Base-by-base conservation (phyloP, 2,888 invertebrate species). In the Sminthurinus aureus region DNA sequence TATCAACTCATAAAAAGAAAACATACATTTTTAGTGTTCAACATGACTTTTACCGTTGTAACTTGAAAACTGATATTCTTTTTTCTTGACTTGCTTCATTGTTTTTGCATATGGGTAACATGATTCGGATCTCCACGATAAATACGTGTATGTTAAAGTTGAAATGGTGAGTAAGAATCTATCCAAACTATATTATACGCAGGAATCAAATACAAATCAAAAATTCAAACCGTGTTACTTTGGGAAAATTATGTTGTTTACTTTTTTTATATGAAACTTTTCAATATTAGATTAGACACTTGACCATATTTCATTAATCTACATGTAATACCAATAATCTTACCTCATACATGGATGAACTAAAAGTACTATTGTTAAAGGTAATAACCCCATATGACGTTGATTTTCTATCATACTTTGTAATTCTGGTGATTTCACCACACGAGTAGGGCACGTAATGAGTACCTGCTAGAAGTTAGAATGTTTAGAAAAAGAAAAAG, bases 361-460 rank as follows among this genome's bases (percentile, higher is more conserved):
- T 0, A 84, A n/a, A 13, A 86, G 78, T 18, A 87, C 85, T 18
- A 85, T n/a, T 0, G 81, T 9, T 66, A 86, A 83, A 15, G 87
- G 86, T 20, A 87, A 0, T 13, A 87, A 51, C 20, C 87, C 87
- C 85, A 87, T 85, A 67, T 87, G 87, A 11, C 87, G n/a, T 75
- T 87, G 87, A 15, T 75, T 84, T 58, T 74, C 64, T 12, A 83
- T 83, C 81, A 86, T 83, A 2, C 50, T 58, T 75, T 84, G 81
- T 12, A 86, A 64, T n/a, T 85, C 84, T 3, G 87, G 86, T 15
- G 87, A 87, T 69, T 87, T 87, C 11, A 76, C 81, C 3, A 84
- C 83, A 0, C 79, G 18, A 9, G 81, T 86, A 4, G 85, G 86
- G 52, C 84, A 85, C 22, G 75, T 83, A 22, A 87, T 83, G 0